Conservation (phyloP, 2,888 invertebrate species). For the Drosophila robusta region DNA sequence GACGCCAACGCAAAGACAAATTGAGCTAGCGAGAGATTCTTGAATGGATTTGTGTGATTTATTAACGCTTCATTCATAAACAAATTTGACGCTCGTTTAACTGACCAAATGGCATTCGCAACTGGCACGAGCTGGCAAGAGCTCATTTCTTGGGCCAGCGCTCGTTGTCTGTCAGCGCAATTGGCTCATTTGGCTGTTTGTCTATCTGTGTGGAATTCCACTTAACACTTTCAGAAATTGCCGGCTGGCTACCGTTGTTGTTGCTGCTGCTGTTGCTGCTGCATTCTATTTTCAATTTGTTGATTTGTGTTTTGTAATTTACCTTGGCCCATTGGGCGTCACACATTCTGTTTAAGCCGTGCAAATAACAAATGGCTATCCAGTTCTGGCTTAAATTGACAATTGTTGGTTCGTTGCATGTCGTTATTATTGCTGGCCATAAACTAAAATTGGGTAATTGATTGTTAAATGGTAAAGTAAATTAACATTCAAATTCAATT, state of each 20-base stretch:
- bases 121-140: constrained; percentile 22
- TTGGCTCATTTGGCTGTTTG: constrained; percentile 12
- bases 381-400: constrained; percentile 16
- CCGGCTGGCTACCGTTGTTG: constrained; percentile 34
- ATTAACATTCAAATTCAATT: not conserved
- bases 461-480: not conserved
- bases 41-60: constrained; percentile 68
- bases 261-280: constrained; percentile 37
- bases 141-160: constrained; percentile 24
- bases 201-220: constrained; percentile 47
- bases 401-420: not conserved
- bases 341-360: not conserved
- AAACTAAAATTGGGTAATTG: constrained; percentile 2
- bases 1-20: constrained; percentile 54
- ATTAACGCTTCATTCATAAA: constrained; percentile 67
- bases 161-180: constrained; percentile 11
- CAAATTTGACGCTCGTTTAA: constrained; percentile 52
- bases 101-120: constrained; percentile 38
- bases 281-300: constrained; percentile 63
- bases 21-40: constrained; percentile 49
- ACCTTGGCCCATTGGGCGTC: constrained; percentile 45
- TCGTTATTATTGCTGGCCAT: constrained; percentile 4
- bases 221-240: constrained; percentile 66
- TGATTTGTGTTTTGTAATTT: constrained; percentile 37
- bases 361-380: constrained; percentile 4